A percentile compares a stretch with the other conserved stretches of the same genome.
phyloP scores from a whole-genome alignment of 2,888 invertebrate genomes.

The Zeuzera pyrina region DNA sequence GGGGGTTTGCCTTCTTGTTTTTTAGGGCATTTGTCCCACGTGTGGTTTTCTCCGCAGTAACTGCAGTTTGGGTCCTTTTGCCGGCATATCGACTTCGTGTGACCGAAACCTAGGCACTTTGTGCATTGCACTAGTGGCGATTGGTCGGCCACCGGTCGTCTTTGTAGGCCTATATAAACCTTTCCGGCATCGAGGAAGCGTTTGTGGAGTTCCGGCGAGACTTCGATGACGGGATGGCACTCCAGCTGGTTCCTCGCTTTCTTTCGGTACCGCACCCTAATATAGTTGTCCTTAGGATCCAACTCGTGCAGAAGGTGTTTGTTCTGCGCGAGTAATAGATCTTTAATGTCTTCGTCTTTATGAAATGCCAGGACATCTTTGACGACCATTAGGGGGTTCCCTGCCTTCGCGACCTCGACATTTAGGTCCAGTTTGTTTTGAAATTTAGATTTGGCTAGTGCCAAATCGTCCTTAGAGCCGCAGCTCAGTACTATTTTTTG shows the following conservation, averaged over 20 bases:
- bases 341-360: slow-evolving; percentile 8
- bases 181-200: slow-evolving; percentile 3
- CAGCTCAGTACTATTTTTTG: not conserved
- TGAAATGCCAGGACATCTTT: slow-evolving; percentile 9
- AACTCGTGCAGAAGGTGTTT: slow-evolving; percentile 5
- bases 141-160: too few species aligned
- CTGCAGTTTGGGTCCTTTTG: slow-evolving; percentile 13
- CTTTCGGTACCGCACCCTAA: slow-evolving; percentile 14
- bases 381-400: slow-evolving; percentile 7
- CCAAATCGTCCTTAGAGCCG: too few species aligned
- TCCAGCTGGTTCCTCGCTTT: slow-evolving; percentile 15
- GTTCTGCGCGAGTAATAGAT: slow-evolving; percentile 10
- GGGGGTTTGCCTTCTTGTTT: slow-evolving; percentile 2
- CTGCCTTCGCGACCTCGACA: slow-evolving; percentile 5
- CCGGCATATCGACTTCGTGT: slow-evolving; percentile 13
- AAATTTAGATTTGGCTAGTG: slow-evolving; percentile 1
- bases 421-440: not conserved
- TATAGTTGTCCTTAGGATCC: not conserved
- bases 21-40: too few species aligned
- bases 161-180: slow-evolving; percentile 5
- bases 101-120: too few species aligned
- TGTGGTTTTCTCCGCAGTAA: slow-evolving; percentile 20
- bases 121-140: slow-evolving; percentile 11
- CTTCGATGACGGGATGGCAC: slow-evolving; percentile 15
- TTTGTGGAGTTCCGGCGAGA: slow-evolving; percentile 13